These are phyloP conservation scores for Eidolon helvum DNA, from an alignment of 2,113 vertebrate genomes.

Conservation along the genomic window DNA sequence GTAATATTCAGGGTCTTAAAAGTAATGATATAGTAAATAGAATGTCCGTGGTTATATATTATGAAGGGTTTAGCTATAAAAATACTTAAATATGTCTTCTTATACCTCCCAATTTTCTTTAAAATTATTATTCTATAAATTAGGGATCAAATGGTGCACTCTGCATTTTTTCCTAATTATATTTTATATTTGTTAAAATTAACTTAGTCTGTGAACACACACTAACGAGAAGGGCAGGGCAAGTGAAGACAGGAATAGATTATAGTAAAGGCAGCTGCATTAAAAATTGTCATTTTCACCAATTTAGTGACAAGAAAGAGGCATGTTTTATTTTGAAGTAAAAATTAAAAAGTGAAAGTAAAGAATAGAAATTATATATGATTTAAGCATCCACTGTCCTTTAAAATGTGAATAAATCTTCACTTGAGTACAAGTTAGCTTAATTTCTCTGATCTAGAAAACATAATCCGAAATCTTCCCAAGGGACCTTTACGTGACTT, in stretches of 20 bases:
- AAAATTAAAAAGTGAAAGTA: constrained; percentile 9
- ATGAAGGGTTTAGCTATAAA: background rate
- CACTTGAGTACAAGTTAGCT: background rate
- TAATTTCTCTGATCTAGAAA: constrained; percentile 26
- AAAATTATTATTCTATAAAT: background rate
- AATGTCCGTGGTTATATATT: background rate
- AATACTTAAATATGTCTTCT: background rate
- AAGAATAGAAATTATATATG: background rate
- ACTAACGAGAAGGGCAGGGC: background rate
- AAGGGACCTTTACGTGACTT: background rate
- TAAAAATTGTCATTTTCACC: background rate
- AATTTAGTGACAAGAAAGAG: background rate
- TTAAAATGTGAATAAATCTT: constrained; percentile 47
- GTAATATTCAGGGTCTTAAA: constrained; percentile 6
- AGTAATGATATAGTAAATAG: background rate
- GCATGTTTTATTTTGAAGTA: constrained; percentile 25
- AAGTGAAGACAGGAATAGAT: background rate
- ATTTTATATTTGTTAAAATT: constrained; percentile 12
- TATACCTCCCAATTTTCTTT: background rate
- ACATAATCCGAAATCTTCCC: background rate
- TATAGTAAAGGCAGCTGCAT: background rate
- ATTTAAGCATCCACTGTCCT: background rate
- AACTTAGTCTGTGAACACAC: background rate
- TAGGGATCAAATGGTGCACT: background rate
- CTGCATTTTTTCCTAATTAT: background rate